These are phyloP conservation scores for Pedionomus torquatus DNA, from an alignment of 2,113 vertebrate genomes.

Conservation along the genomic window DNA sequence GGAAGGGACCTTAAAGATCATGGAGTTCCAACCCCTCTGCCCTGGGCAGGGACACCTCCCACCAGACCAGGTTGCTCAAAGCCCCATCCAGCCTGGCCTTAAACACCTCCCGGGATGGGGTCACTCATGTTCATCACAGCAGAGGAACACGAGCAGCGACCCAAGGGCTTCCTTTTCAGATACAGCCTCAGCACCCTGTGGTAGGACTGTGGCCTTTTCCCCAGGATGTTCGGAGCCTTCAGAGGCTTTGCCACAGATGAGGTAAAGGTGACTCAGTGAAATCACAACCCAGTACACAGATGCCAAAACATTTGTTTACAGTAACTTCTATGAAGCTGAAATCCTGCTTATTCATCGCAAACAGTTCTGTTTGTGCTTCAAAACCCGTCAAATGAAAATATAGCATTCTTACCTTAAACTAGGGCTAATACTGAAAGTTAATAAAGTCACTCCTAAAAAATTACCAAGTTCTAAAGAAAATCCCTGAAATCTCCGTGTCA, in stretches of 20 bases:
- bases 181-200: rapidly evolving
- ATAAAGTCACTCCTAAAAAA: not conserved
- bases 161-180: not conserved
- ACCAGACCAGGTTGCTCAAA: no score
- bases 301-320: not conserved
- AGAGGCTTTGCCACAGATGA: not conserved
- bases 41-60: no score
- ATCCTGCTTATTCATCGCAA: not conserved
- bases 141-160: not conserved
- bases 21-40: no score
- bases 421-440: not conserved
- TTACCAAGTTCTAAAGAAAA: not conserved
- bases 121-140: not conserved
- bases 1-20: no score
- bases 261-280: not conserved
- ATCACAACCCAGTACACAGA: not conserved
- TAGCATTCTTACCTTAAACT: not conserved
- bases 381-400: not conserved
- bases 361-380: not conserved
- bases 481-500: not conserved
- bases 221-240: not conserved
- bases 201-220: not conserved
- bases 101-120: no score
- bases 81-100: no score
- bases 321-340: not conserved